phyloP scores from a whole-genome alignment of 2,888 invertebrate genomes.

The Acanthococcus lagerstroemiae region DNA sequence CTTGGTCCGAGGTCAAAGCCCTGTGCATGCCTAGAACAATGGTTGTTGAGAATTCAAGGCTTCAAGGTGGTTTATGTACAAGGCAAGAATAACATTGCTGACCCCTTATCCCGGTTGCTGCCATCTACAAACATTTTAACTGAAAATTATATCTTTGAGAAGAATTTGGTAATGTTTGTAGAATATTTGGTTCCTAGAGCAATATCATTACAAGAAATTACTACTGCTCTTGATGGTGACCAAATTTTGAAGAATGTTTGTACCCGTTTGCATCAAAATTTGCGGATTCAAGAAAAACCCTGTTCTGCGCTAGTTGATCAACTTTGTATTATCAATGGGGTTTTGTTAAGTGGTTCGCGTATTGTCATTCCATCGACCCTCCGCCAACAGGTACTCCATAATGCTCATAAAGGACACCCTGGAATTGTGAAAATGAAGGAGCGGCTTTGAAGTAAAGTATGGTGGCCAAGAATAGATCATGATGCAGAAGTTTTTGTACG shows the following conservation, averaged over 20 bases:
- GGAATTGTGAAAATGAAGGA: slow-evolving; percentile 26
- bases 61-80: background rate
- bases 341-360: background rate
- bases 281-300: background rate
- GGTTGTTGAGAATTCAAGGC: background rate
- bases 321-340: background rate
- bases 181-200: background rate
- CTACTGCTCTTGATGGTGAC: background rate
- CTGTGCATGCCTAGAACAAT: too few species aligned
- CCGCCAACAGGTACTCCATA: background rate
- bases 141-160: background rate
- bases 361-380: slow-evolving; percentile 3
- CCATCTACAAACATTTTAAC: background rate
- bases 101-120: background rate
- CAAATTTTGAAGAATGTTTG: background rate
- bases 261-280: background rate
- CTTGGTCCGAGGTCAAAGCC: too few species aligned
- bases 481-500: background rate
- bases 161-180: slow-evolving; percentile 1
- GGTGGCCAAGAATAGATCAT: slow-evolving; percentile 20
- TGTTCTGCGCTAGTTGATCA: background rate
- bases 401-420: slow-evolving; percentile 29
- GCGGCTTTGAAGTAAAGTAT: slow-evolving; percentile 15
- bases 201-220: background rate
- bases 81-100: slow-evolving; percentile 1